Evolutionary conservation across 2,888 invertebrate species (phyloP), one percentile per base, ranked within the genome.

Genomic region (Artemia sinica): DNA sequence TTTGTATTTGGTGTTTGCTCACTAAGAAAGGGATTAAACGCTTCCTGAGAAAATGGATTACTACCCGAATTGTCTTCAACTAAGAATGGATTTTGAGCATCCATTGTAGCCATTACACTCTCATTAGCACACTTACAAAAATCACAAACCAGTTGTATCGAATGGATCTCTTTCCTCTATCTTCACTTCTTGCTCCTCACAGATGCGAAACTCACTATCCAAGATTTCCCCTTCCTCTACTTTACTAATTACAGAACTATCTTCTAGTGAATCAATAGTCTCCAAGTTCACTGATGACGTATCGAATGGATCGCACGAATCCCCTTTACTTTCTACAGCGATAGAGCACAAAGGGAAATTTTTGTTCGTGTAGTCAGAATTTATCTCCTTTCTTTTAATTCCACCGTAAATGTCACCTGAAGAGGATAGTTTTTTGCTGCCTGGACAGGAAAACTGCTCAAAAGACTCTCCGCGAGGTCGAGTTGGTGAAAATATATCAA

Each of bases 401-500:
- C 2, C 41, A 41, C 41, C 6, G 6, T 41, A 41, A 58, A 28
- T 28, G n/a, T 11, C 63, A 58, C 9, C 28, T 18, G 63, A 28
- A 8, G 63, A 28, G 63, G 63, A 58, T 58, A 11, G 2, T 58
- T 58, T 58, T 58, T 28, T 58, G 63, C 63, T 58, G 14, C 63
- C 63, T 58, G 63, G 63, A 28, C 28, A 18, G 8, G 63, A 58
- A 10, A 58, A 58, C 63, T 58, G 63, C 28, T 58, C 63, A 28
- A 58, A 58, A 28, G 14, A 18, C 28, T 58, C 63, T 28, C 63
- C 63, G n/a, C 63, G 63, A 2, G 63, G 63, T 10, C 63, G 63
- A 18, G 63, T 58, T n/a, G 63, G 63, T n/a, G 63, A 58, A 9
- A 58, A 58, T 58, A 58, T 58, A 58, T 58, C 63, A 28, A 58